A percentile compares a stretch with the other conserved stretches of the same genome.
Evolutionary conservation across 2,888 invertebrate genomes (phyloP).

Genomic region (Bedellia somnulentella): DNA sequence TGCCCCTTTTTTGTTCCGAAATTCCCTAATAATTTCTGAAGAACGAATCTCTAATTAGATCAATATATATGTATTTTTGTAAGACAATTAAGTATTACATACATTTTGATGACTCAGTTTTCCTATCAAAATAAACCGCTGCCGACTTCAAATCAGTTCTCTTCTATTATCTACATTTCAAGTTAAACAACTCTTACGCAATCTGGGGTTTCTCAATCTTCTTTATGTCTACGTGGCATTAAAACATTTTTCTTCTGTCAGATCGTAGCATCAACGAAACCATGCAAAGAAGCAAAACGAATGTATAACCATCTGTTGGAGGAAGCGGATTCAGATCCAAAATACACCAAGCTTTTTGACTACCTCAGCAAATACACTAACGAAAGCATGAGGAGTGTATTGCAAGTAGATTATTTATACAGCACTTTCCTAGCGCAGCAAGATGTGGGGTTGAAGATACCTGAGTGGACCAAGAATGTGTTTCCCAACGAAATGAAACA

Average conservation of each 20-base stretch:
- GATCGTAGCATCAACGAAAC: slow-evolving; percentile 41
- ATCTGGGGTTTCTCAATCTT: too few species aligned
- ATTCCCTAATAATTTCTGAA: too few species aligned
- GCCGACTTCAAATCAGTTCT: too few species aligned
- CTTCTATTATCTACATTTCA: too few species aligned
- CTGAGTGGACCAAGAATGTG: slow-evolving; percentile 72
- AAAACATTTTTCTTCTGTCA: slow-evolving; percentile 20
- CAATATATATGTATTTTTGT: too few species aligned
- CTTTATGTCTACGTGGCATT: too few species aligned
- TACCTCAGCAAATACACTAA: slow-evolving; percentile 59
- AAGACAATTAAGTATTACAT: too few species aligned
- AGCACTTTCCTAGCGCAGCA: slow-evolving; percentile 67
- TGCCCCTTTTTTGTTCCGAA: too few species aligned
- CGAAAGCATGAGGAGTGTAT: slow-evolving; percentile 51
- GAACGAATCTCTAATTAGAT: too few species aligned
- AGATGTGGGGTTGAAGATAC: slow-evolving; percentile 68
- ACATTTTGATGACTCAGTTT: too few species aligned
- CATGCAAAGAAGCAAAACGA: slow-evolving; percentile 31
- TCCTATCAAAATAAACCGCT: too few species aligned
- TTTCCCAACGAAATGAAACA: slow-evolving; percentile 68
- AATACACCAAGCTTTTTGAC: slow-evolving; percentile 65
- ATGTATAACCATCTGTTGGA: slow-evolving; percentile 50
- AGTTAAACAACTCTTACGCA: too few species aligned
- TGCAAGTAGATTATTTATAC: slow-evolving; percentile 72
- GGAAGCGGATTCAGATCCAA: slow-evolving; percentile 46